Conservation (phyloP, 2,888 invertebrate genomes). For the Pantelozetes paolii region DNA sequence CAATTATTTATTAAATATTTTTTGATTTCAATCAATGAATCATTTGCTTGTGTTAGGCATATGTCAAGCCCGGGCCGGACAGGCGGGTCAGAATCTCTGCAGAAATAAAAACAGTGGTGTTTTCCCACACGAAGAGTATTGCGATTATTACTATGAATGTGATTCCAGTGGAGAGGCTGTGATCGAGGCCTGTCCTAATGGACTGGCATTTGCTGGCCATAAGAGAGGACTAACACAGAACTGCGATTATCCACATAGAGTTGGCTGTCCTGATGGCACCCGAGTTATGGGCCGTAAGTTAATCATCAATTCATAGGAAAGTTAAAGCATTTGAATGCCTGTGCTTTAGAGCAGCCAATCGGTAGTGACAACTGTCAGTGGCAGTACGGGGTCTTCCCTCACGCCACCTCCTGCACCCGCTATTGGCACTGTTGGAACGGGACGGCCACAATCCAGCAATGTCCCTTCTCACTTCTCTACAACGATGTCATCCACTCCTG, state of each 20-base stretch:
- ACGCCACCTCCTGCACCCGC: conserved; percentile 85
- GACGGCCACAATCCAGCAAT: conserved; percentile 83
- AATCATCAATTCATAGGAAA: not conserved
- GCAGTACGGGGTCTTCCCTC: conserved; percentile 88
- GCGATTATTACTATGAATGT: conserved; percentile 81
- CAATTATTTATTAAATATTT: not conserved
- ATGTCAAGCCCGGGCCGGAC: conserved; percentile 39
- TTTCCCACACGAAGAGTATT: conserved; percentile 58
- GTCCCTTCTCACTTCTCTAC: conserved; percentile 83
- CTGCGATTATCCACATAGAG: conserved; percentile 49
- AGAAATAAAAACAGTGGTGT: conserved; percentile 45
- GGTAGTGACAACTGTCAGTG: conserved; percentile 83
- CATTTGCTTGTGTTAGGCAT: not conserved
- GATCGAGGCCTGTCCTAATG: conserved; percentile 83
- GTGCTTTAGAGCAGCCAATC: conserved; percentile 67
- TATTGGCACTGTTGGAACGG: conserved; percentile 96
- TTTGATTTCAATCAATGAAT: not conserved
- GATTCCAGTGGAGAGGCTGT: conserved; percentile 70
- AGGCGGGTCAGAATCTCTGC: conserved; percentile 41
- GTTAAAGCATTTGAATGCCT: not conserved
- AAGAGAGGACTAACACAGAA: conserved; percentile 54
- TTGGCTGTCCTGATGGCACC: conserved; percentile 48
- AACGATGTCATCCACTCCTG: conserved; percentile 85
- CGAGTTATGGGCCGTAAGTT: conserved; percentile 48
- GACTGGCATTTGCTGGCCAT: conserved; percentile 81